Conservation (phyloP, 2,797 vertebrate genomes). For the Australoheros facetus region DNA sequence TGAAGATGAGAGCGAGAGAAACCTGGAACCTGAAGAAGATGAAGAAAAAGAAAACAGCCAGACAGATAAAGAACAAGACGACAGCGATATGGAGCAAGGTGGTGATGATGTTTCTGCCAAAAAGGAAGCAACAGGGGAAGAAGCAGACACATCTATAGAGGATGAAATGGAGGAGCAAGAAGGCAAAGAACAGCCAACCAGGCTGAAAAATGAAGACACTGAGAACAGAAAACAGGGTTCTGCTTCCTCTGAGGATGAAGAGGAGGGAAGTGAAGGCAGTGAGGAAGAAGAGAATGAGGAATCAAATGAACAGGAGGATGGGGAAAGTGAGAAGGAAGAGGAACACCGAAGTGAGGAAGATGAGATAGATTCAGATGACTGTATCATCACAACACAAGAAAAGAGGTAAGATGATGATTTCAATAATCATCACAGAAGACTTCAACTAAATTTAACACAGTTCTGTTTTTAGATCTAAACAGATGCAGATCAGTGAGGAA, state of each 20-base stretch:
- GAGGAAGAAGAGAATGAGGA: conserved; percentile 13
- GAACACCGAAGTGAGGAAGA: conserved; percentile 3
- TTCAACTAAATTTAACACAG: background rate
- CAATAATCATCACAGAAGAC: background rate
- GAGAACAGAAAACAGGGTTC: conserved; percentile 21
- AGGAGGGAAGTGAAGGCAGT: conserved; percentile 11
- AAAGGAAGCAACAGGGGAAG: conserved; percentile 28
- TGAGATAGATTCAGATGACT: conserved; percentile 69
- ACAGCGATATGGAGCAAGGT: background rate
- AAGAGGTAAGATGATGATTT: conserved; percentile 31
- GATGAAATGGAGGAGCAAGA: conserved; percentile 37
- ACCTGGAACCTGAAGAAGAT: background rate
- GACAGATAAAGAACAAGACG: conserved; percentile 23
- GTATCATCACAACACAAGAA: conserved; percentile 65
- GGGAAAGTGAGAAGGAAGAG: background rate
- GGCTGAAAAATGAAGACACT: background rate
- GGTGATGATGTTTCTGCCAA: conserved; percentile 16
- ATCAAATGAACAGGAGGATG: background rate
- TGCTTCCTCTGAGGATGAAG: conserved; percentile 41
- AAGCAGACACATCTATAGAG: conserved; percentile 25
- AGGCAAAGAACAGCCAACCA: conserved; percentile 17
- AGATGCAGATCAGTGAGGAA: conserved; percentile 42
- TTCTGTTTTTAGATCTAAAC: conserved; percentile 33
- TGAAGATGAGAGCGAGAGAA: conserved; percentile 6
- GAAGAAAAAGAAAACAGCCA: conserved; percentile 16